These are phyloP conservation scores for Pectinophora gossypiella DNA, from an alignment of 1,140 invertebrate genomes.

Conservation along the genomic window DNA sequence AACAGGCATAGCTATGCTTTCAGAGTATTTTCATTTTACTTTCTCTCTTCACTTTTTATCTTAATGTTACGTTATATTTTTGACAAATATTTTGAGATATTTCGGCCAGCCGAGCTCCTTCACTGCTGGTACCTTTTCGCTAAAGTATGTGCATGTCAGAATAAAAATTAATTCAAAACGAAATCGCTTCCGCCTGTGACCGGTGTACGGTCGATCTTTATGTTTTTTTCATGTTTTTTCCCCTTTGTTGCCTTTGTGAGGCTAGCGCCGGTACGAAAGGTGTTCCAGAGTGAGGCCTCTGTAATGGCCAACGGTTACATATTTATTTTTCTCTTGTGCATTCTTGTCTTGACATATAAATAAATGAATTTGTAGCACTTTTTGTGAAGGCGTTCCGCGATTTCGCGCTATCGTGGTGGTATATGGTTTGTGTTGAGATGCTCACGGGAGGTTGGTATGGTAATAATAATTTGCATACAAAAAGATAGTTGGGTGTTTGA, in stretches of 20 bases:
- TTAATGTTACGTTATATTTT: neutral
- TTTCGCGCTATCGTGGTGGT: slow-evolving; percentile 68
- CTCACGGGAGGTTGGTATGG: too few species aligned
- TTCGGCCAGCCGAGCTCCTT: neutral
- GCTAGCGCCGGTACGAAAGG: slow-evolving; percentile 69
- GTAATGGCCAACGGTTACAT: slow-evolving; percentile 63
- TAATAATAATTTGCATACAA: too few species aligned
- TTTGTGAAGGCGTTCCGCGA: slow-evolving; percentile 35
- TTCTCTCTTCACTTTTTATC: neutral
- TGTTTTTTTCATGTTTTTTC: slow-evolving; percentile 59
- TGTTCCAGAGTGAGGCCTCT: slow-evolving; percentile 59
- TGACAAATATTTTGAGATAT: neutral
- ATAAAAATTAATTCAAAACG: neutral
- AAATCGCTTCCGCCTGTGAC: slow-evolving; percentile 16
- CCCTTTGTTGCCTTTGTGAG: slow-evolving; percentile 66
- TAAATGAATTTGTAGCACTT: slow-evolving; percentile 62
- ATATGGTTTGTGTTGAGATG: slow-evolving; percentile 10
- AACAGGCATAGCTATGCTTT: too few species aligned
- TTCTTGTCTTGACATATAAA: slow-evolving; percentile 67
- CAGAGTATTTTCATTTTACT: neutral
- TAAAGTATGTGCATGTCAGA: neutral
- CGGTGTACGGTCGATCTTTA: slow-evolving; percentile 26
- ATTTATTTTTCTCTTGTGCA: slow-evolving; percentile 70
- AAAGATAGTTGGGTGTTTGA: too few species aligned
- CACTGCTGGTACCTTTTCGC: neutral